phyloP scores from a whole-genome alignment of 2,888 invertebrate species.

The Dryadula phaetusa region DNA sequence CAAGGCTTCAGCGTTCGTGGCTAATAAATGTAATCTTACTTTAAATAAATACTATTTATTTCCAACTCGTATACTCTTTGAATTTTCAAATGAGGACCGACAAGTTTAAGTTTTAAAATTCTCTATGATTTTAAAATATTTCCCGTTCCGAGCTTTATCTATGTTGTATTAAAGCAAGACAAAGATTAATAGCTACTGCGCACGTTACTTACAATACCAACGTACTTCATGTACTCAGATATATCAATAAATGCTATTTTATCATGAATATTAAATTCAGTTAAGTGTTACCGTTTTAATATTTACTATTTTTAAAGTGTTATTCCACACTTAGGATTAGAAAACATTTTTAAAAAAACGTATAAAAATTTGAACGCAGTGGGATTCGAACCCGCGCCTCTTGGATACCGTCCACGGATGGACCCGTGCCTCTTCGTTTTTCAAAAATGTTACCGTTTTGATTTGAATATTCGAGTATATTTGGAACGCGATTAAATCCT shows the following conservation, averaged over 20 bases:
- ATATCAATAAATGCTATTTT: not conserved
- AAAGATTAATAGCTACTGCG: conserved; percentile 5
- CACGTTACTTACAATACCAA: not conserved
- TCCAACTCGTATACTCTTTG: conserved; percentile 22
- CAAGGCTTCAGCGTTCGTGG: conserved; percentile 38
- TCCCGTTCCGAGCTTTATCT: conserved; percentile 9
- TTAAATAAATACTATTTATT: conserved; percentile 38
- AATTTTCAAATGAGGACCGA: conserved; percentile 27
- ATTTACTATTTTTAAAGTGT: too few relatives aligned
- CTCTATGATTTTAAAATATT: not conserved
- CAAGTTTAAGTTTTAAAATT: conserved; percentile 11
- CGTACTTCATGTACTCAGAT: not conserved
- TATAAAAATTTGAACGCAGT: too few relatives aligned
- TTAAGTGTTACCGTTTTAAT: too few relatives aligned
- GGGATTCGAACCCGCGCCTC: too few relatives aligned
- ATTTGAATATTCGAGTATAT: too few relatives aligned
- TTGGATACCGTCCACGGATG: too few relatives aligned
- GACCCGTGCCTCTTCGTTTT: too few relatives aligned
- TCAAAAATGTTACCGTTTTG: too few relatives aligned
- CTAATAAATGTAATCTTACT: conserved; percentile 40
- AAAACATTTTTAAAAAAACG: too few relatives aligned
- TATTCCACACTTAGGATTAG: too few relatives aligned
- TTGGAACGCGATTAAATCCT: too few relatives aligned
- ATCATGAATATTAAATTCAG: too few relatives aligned
- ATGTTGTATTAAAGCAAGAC: conserved; percentile 6